Conservation (phyloP, 2,888 invertebrate species). For the Unio delphinus region DNA sequence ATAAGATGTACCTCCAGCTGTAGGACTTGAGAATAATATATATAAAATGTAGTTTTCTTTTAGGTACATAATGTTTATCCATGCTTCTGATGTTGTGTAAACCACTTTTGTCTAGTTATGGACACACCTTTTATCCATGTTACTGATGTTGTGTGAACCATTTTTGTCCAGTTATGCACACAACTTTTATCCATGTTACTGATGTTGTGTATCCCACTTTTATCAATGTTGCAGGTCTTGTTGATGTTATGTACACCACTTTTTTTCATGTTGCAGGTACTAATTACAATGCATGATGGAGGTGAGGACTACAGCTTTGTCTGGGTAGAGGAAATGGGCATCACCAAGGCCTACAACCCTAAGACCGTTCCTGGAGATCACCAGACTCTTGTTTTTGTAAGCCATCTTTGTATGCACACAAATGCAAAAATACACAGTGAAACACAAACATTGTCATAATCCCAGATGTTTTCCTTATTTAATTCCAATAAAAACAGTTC, state of each 20-base stretch:
- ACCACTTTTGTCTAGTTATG: neutral
- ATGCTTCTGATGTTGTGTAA: neutral
- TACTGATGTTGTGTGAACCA: neutral
- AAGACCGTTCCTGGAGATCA: constrained; percentile 93
- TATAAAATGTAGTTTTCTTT: neutral
- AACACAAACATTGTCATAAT: too few species aligned
- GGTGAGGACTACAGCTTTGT: constrained; percentile 80
- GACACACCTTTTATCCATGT: neutral
- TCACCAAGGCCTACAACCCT: constrained; percentile 86
- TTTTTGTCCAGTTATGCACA: neutral
- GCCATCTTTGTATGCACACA: constrained; percentile 19
- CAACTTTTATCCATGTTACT: neutral
- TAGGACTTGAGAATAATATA: too few species aligned
- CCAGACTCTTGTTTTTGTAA: constrained; percentile 87
- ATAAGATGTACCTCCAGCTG: too few species aligned
- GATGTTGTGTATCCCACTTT: neutral
- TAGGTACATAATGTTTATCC: neutral
- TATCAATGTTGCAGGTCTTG: neutral
- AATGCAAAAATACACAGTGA: too few species aligned
- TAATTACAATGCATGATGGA: constrained; percentile 88
- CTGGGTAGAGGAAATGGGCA: constrained; percentile 75
- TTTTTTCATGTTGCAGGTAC: constrained; percentile 67
- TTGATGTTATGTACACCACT: neutral
- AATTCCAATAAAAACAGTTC: too few species aligned
- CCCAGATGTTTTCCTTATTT: too few species aligned